Evolutionary conservation across 2,888 invertebrate species (phyloP).

Genomic region (Chorisops tibialis): DNA sequence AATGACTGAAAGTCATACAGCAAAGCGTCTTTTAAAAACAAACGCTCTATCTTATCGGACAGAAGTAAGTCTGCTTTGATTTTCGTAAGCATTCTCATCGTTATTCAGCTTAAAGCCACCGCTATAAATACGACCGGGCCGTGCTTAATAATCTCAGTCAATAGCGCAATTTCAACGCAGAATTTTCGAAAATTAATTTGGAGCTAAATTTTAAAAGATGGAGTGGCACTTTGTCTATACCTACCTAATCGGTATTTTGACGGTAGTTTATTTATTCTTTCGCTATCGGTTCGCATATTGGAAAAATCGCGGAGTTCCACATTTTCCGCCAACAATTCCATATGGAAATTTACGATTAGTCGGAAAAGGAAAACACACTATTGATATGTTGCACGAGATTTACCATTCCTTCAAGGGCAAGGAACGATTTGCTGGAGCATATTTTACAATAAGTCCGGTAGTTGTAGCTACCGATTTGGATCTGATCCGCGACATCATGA

Average conservation of each 20-base stretch:
- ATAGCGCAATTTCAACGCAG: too few relatives aligned
- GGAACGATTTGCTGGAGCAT: slow-evolving; percentile 30
- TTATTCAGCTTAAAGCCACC: too few relatives aligned
- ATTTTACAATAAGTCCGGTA: slow-evolving; percentile 30
- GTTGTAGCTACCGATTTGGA: slow-evolving; percentile 37
- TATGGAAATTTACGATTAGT: slow-evolving; percentile 37
- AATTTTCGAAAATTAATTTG: too few relatives aligned
- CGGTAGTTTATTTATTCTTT: not conserved
- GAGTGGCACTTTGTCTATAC: too few relatives aligned
- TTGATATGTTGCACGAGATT: slow-evolving; percentile 16
- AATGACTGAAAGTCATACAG: too few relatives aligned
- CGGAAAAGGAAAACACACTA: slow-evolving; percentile 19
- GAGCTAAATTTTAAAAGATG: too few relatives aligned
- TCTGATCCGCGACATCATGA: slow-evolving; percentile 41
- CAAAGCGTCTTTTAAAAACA: too few relatives aligned
- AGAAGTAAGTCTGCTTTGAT: too few relatives aligned
- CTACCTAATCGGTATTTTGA: not conserved
- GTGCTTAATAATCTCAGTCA: too few relatives aligned
- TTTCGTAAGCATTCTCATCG: too few relatives aligned
- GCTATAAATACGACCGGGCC: too few relatives aligned
- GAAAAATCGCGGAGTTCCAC: slow-evolving; percentile 13
- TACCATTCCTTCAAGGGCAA: slow-evolving; percentile 25
- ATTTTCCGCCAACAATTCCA: slow-evolving; percentile 36
- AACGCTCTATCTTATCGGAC: too few relatives aligned
- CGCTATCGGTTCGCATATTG: slow-evolving; percentile 5